These are phyloP conservation scores for Diplolepis rosae DNA, from an alignment of 2,888 invertebrate genomes.

Conservation along the genomic window DNA sequence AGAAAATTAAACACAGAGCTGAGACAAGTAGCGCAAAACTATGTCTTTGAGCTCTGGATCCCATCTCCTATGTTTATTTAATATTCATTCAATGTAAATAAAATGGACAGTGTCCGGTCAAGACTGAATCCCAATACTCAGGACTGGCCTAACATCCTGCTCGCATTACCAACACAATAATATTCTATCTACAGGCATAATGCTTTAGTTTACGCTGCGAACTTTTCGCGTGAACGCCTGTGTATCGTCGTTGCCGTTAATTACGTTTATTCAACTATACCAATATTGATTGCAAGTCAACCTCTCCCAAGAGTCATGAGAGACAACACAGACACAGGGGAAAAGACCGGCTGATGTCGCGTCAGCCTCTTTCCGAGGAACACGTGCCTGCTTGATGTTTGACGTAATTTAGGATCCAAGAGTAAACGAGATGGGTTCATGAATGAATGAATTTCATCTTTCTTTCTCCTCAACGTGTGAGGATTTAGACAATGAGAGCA, in stretches of 20 bases:
- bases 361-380: slow-evolving; percentile 11
- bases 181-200: background rate
- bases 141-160: background rate
- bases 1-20: slow-evolving; percentile 1
- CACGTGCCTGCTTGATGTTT: slow-evolving; percentile 28
- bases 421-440: slow-evolving; percentile 15
- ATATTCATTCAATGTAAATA: background rate
- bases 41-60: background rate
- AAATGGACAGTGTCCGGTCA: background rate
- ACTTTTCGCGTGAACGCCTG: slow-evolving; percentile 27
- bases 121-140: background rate
- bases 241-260: slow-evolving; percentile 48
- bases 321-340: slow-evolving; percentile 21
- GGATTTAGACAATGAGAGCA: background rate
- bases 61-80: background rate
- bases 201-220: slow-evolving; percentile 5
- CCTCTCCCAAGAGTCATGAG: slow-evolving; percentile 38
- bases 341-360: slow-evolving; percentile 20
- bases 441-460: slow-evolving; percentile 15
- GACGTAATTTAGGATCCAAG: background rate
- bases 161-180: background rate
- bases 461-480: background rate
- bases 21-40: background rate
- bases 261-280: slow-evolving; percentile 62
- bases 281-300: slow-evolving; percentile 56